Evolutionary conservation across 2,113 vertebrate species (phyloP), one percentile per base, ranked within the genome.

Genomic region (Solenodon paradoxus): DNA sequence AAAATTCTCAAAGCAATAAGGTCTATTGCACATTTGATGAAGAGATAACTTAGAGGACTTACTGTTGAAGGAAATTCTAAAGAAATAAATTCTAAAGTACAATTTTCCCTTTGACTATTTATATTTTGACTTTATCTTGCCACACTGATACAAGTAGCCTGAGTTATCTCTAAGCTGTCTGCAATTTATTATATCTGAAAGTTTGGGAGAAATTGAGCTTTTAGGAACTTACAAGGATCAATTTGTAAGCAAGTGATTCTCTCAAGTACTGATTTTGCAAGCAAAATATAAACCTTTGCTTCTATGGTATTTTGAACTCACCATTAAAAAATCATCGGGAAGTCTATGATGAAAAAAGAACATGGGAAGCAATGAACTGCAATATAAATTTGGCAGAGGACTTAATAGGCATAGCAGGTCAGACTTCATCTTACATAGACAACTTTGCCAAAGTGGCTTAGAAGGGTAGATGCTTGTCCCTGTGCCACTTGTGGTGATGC

Each of bases 291-390:
- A 95, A 87, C 38, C 71, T 83, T 92, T 95, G 69, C 20, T 87
- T 89, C 49, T 64, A 28, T 53, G 35, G 59, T 91, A 42, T 87
- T 90, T 86, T 83, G 64, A 95, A 95, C 69, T 30, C 63, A 49
- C 45, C 45, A 92, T 87, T 96, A 92, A 91, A 93, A 93, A 75
- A 95, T 97, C 83, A 95, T 93, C n/a, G n/a, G 42, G 55, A 90
- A 90, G 82, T 95, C 77, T 32, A 88, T 86, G 30, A 93, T 92
- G 11, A 61, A 78, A 93, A 83, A 80, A 88, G 35, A 94, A 71
- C 17, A 88, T 10, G 61, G 66, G 83, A 80, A 91, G 40, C 38
- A 93, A 86, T 86, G 68, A 30, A 59, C 71, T 88, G 2, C 24
- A 91, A 88, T 91, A 42, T 59, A 90, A 92, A 55, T 19, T 68